Conservation (phyloP, 2,113 vertebrate genomes). For the Copsychus sechellarum region DNA sequence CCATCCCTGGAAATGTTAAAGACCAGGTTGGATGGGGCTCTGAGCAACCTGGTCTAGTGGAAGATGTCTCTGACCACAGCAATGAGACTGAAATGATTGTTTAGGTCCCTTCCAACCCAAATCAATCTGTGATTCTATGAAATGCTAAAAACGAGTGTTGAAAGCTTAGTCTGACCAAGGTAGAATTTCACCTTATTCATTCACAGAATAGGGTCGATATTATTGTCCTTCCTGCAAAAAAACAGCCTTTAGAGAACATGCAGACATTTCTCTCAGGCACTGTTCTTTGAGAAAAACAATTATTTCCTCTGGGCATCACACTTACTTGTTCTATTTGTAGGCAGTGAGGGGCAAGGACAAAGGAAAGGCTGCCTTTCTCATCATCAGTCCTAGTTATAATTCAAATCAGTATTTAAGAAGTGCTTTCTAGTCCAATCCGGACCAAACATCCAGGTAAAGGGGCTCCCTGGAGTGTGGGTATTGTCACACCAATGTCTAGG, state of each 20-base stretch:
- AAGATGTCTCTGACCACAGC: neutral
- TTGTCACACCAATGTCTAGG: neutral
- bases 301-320: neutral
- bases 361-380: neutral
- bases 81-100: neutral
- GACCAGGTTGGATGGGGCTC: no score
- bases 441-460: neutral
- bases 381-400: neutral
- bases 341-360: neutral
- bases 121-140: neutral
- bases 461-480: accelerated
- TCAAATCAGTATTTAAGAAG: neutral
- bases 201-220: neutral
- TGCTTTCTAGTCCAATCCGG: neutral
- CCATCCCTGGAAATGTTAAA: neutral
- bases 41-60: neutral
- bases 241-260: neutral
- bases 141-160: neutral
- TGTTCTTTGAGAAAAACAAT: neutral
- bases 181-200: neutral
- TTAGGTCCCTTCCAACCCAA: neutral
- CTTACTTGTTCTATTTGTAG: neutral
- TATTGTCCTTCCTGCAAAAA: neutral
- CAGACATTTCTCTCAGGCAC: neutral
- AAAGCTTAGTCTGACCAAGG: neutral